These are phyloP conservation scores for Tringa solitaria DNA, from an alignment of 2,113 vertebrate genomes.

Conservation along the genomic window DNA sequence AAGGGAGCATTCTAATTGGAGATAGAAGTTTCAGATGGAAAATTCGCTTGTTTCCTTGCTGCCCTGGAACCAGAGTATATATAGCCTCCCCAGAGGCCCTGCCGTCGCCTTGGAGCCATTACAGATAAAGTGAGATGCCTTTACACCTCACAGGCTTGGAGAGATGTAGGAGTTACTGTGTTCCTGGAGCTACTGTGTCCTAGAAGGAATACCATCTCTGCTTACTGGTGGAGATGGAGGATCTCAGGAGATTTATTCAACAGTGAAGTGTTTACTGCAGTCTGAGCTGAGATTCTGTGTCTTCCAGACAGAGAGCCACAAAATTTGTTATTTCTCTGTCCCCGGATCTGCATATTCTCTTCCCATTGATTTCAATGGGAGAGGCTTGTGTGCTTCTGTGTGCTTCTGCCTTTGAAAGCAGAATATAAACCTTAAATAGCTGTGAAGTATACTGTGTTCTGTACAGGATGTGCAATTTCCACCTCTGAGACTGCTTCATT, in stretches of 20 bases:
- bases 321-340: neutral
- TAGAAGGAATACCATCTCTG: neutral
- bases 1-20: neutral
- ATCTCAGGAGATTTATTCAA: neutral
- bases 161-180: neutral
- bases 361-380: neutral
- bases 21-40: neutral
- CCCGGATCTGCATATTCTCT: neutral
- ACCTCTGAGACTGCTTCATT: neutral
- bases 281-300: neutral
- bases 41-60: neutral
- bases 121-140: neutral
- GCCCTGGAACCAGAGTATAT: neutral
- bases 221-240: neutral
- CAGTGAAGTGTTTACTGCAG: neutral
- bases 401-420: neutral
- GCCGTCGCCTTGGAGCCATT: neutral
- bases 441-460: neutral
- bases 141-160: neutral
- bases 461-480: neutral
- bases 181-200: neutral
- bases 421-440: neutral
- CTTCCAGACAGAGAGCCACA: neutral
- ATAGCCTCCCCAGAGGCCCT: neutral
- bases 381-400: neutral